Evolutionary conservation across 1,140 invertebrate genomes (phyloP), one percentile per base, ranked within the genome.

Genomic region (Mizuhopecten yessoensis): DNA sequence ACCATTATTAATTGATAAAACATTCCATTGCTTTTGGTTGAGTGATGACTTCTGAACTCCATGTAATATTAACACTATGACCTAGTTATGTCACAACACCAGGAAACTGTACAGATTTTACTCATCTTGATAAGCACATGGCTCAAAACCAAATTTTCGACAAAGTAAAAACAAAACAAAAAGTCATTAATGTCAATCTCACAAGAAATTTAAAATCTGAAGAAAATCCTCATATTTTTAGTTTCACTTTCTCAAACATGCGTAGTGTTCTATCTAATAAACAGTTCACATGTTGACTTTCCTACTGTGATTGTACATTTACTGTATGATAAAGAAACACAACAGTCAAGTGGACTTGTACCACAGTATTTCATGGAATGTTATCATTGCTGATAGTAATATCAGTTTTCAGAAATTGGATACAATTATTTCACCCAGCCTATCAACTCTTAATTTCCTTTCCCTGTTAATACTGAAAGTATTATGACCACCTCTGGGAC

Each of bases 391-490:
- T 17, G 57, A 75, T 75, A 29, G 17, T 75, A 75, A 2, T 75
- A 75, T 75, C 57, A 75, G 57, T 75, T 75, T 75, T 29, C n/a
- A n/a, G n/a, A 75, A 75, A 75, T 75, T n/a, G 1, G n/a, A 75
- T n/a, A 75, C n/a, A 75, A 75, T 29, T 29, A 75, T 75, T 29
- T 39, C 36, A 57, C 45, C 2, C 23, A 13, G 23, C 2, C 7
- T 29, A 75, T 75, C 57, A 29, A n/a, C 57, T 75, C 0, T n/a
- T 75, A 29, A 29, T 75, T 75, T 17, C 57, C 57, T 75, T 75
- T 75, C 20, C 20, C 29, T 5, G 57, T 75, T 29, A 75, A 17
- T 45, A 45, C 17, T 45, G 17, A 1, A 45, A 45, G 42, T 17
- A 9, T 45, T 13, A 75, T 75, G 57, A 75, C 57, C 57, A 29